Evolutionary conservation across 2,113 vertebrate genomes (phyloP), one percentile per base, ranked within the genome.

Genomic region (Aphyosemion australe): DNA sequence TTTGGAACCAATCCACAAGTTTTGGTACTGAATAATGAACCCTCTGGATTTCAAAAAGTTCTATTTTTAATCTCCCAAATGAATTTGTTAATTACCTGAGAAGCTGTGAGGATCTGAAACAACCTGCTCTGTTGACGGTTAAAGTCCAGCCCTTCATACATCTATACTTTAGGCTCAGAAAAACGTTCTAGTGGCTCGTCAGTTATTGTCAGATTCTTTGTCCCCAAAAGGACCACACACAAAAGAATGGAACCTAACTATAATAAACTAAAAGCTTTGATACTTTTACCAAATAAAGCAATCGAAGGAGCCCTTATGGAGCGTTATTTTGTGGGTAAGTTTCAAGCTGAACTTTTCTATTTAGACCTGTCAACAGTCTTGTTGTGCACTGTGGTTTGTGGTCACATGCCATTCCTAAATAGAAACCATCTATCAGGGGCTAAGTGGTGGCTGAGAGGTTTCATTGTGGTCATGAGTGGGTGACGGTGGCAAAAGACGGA

Each of bases 401-500:
- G 83, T 82, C 71, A 78, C 68, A 83, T 84, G 84, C 74, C 47
- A 47, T 82, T 90, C 82, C 71, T 79, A 90, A 91, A 91, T 88
- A 90, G 87, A 89, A 88, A 86, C 82, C 88, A 88, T 90, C 82
- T 78, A 90, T 91, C 88, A 89, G 81, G 32, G 77, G 82, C 78
- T 89, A 88, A 91, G 80, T 87, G 86, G 83, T 57, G 80, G 86
- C 78, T 88, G 72, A 82, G 78, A 73, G 81, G 88, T 88, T 86
- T 84, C 87, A 85, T 86, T 86, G 87, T 86, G 90, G 90, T 80
- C 74, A 54, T 79, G 84, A 87, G 87, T 84, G 81, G 87, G 86
- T 88, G 86, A 87, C 47, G 56, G 78, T 2, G 64, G 74, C 69
- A 65, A 73, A 80, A 65, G 70, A 79, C 81, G 84, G 85, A 88